Evolutionary conservation across 2,888 invertebrate genomes (phyloP).

Genomic region (Drosophila pseudotalamancana): DNA sequence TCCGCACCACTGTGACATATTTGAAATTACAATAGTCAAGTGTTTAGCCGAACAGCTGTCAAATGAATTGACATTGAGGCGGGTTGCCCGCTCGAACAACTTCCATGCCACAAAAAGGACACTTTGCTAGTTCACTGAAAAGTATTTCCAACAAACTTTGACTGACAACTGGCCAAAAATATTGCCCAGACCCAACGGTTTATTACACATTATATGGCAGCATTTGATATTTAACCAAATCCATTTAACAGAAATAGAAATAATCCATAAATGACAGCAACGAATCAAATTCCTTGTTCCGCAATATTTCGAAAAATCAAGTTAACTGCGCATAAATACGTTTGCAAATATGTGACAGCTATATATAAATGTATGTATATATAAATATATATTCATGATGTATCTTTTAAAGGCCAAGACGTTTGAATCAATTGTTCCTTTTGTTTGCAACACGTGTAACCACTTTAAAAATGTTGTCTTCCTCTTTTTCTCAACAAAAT

Average conservation of each 20-base stretch:
- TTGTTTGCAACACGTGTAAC: too few relatives aligned
- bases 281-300: background rate
- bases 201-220: too few relatives aligned
- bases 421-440: too few relatives aligned
- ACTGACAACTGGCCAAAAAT: slow-evolving; percentile 22
- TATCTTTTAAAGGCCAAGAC: too few relatives aligned
- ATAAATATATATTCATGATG: too few relatives aligned
- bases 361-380: too few relatives aligned
- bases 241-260: slow-evolving; percentile 1
- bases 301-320: background rate
- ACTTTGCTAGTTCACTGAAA: too few relatives aligned
- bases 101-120: too few relatives aligned
- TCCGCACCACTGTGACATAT: slow-evolving; percentile 33
- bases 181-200: background rate
- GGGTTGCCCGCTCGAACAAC: slow-evolving; percentile 31
- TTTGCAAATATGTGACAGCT: too few relatives aligned
- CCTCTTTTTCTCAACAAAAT: too few relatives aligned
- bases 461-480: too few relatives aligned
- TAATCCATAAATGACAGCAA: too few relatives aligned
- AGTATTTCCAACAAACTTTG: slow-evolving; percentile 34
- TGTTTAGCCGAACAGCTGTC: slow-evolving; percentile 57
- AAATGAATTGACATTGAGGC: slow-evolving; percentile 54
- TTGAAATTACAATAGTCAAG: slow-evolving; percentile 57
- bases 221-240: background rate
- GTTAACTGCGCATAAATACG: background rate